phyloP scores from a whole-genome alignment of 2,888 invertebrate genomes.

The Amphimallon solstitiale region DNA sequence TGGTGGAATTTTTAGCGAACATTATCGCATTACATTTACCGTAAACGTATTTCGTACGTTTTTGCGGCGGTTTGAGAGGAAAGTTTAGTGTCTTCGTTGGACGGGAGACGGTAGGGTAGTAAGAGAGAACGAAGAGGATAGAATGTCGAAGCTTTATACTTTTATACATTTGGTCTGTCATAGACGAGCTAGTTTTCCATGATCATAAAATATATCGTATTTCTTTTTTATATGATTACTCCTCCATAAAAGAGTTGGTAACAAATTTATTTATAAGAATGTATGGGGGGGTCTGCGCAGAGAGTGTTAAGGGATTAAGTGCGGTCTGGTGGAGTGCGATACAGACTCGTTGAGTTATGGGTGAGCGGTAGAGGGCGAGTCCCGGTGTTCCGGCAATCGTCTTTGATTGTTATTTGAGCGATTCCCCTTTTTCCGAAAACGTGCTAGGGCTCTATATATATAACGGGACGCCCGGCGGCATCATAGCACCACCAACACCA shows the following conservation, averaged over 20 bases:
- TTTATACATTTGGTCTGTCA: conserved; percentile 50
- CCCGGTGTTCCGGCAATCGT: conserved; percentile 55
- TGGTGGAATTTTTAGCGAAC: no score
- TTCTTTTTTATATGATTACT: conserved; percentile 59
- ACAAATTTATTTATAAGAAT: conserved; percentile 58
- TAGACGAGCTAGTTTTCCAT: conserved; percentile 50
- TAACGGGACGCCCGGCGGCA: background rate
- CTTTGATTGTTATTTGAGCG: conserved; percentile 59
- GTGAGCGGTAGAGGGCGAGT: conserved; percentile 50
- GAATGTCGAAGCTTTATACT: conserved; percentile 38
- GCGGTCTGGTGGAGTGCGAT: conserved; percentile 57
- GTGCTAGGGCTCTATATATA: conserved; percentile 40
- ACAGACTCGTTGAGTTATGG: conserved; percentile 57
- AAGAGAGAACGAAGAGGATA: background rate
- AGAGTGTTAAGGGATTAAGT: conserved; percentile 55
- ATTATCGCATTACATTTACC: no score
- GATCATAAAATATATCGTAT: conserved; percentile 59
- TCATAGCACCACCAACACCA: conserved; percentile 6
- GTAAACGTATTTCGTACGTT: no score
- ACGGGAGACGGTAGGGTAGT: background rate
- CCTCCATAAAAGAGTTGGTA: conserved; percentile 56
- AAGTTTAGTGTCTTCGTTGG: no score
- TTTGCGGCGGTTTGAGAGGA: no score
- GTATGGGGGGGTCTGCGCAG: conserved; percentile 48
- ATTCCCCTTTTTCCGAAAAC: conserved; percentile 54